These are phyloP conservation scores for Doryteuthis pealeii DNA, from an alignment of 1,140 invertebrate genomes.

Conservation along the genomic window DNA sequence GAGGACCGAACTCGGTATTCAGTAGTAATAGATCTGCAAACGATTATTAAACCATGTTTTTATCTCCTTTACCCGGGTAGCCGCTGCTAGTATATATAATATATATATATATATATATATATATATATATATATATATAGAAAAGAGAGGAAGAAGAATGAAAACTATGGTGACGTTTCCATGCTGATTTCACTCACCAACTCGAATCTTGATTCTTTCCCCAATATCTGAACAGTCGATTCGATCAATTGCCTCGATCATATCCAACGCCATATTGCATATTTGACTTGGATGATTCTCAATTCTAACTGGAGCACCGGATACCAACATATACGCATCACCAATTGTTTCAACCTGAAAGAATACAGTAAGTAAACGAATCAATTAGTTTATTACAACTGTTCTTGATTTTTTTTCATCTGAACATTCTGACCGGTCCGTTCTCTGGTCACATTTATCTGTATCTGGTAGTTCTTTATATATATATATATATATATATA, in stretches of 20 bases:
- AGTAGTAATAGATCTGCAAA: no score
- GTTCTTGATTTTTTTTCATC: not conserved
- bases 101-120: no score
- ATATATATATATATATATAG: no score
- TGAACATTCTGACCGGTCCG: not conserved
- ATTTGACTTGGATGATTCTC: conserved; percentile 51
- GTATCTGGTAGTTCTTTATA: no score
- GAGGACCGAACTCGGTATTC: no score
- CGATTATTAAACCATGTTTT: no score
- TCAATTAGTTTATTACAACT: not conserved
- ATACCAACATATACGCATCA: conserved; percentile 89
- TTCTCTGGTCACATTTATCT: no score
- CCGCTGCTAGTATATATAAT: no score
- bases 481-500: no score
- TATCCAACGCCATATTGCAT: conserved; percentile 57
- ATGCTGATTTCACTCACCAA: conserved; percentile 65
- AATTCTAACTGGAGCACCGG: conserved; percentile 51
- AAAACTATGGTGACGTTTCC: no score
- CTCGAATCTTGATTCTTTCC: conserved; percentile 84
- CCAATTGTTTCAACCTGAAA: conserved; percentile 92
- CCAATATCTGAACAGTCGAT: conserved; percentile 89
- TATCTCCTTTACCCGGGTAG: no score
- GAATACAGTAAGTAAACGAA: not conserved
- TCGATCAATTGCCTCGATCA: conserved; percentile 89
- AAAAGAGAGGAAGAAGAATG: no score